Base-by-base conservation (phyloP, 2,797 vertebrate species). In the Silurus lanzhouensis region DNA sequence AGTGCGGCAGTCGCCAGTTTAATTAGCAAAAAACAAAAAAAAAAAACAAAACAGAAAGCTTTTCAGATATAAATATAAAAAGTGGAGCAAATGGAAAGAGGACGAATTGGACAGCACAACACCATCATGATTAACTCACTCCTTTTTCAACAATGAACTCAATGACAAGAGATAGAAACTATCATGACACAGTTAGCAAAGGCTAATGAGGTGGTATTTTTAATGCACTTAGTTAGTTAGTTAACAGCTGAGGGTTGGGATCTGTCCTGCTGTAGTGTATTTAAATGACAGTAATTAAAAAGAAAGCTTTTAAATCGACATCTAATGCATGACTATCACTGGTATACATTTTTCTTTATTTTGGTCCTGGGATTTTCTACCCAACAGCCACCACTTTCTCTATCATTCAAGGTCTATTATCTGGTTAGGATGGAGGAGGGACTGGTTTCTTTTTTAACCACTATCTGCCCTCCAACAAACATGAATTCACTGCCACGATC, bases 51-150 rank as follows among this genome's bases (percentile, higher is more conserved):
- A 20, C 75, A 20, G 25, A 27, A 77, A 60, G 74, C 52, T 27
- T 76, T 57, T 76, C 25, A 57, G 17, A 76, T 57, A 27, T 10
- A 76, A 76, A 74, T 13, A 74, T 74, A 25, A 55, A 74, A 55
- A 74, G 14, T n/a, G 6, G 25, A 27, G 48, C 7, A 57, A 25
- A 48, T 27, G 17, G 25, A 76, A 57, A 31, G 14, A 58, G 52
- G 25, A 57, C 25, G 1, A 76, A 76, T 31, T 57, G 25, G 52
- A 76, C 52, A 31, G 3, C 52, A 76, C 52, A 57, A 31, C 22
- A 6, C 3, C 1, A 76, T 76, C 52, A 19, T 27, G 74, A 76
- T 57, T 57, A 31, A 6, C 15, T 76, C 48, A 57, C 25, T 27
- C 52, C 7, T 3, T 27, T 13, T 27, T 76, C 9, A 57, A 27